Evolutionary conservation across 2,797 vertebrate species (phyloP).

Genomic region (Danio tinwini): DNA sequence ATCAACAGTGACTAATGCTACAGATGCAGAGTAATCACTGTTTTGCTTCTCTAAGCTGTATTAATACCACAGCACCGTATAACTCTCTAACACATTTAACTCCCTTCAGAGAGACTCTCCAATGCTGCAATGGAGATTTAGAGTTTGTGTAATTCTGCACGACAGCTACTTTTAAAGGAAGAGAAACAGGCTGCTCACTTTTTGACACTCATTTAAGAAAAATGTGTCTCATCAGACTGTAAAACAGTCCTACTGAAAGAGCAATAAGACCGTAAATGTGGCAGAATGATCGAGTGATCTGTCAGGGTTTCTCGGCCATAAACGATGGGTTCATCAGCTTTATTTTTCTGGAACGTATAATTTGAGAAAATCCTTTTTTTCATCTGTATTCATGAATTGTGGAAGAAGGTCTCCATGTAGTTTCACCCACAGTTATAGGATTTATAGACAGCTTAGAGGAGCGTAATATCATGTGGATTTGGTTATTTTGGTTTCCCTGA

Average conservation of each 20-base stretch:
- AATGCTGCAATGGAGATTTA: constrained; percentile 8
- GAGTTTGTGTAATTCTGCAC: neutral
- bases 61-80: constrained; percentile 14
- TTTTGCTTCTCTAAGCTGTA: constrained; percentile 35
- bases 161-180: constrained; percentile 26
- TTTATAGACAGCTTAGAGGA: constrained; percentile 26
- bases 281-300: neutral
- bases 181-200: constrained; percentile 15
- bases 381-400: neutral
- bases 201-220: constrained; percentile 34
- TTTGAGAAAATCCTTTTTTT: constrained; percentile 1
- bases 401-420: neutral
- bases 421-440: neutral
- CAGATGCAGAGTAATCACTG: constrained; percentile 39
- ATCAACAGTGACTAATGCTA: constrained; percentile 41
- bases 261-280: constrained; percentile 20
- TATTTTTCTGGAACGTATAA: neutral
- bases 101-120: neutral
- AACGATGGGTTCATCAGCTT: neutral
- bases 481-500: constrained; percentile 5
- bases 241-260: constrained; percentile 23
- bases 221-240: constrained; percentile 34
- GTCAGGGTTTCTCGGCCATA: neutral
- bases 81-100: constrained; percentile 6
- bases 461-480: constrained; percentile 24